phyloP scores from a whole-genome alignment of 2,113 vertebrate genomes.

The Cavia aperea region DNA sequence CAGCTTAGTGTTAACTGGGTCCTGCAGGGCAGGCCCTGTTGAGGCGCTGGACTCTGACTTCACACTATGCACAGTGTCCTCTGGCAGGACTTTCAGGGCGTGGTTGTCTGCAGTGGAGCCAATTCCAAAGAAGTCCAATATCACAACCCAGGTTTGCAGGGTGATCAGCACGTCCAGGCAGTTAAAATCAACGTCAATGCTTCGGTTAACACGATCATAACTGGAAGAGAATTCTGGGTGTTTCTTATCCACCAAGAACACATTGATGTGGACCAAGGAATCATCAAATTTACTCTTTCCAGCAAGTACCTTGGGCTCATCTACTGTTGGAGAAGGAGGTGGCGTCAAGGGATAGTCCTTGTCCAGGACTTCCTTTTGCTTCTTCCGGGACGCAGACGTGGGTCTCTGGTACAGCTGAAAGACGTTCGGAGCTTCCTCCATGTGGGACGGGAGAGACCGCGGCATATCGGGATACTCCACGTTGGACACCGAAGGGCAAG shows the following conservation, averaged over 20 bases:
- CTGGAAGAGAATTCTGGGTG: slow-evolving; percentile 89
- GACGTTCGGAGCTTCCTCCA: slow-evolving; percentile 96
- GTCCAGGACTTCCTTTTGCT: slow-evolving; percentile 80
- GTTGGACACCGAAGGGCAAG: slow-evolving; percentile 88
- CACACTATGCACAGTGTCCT: slow-evolving; percentile 73
- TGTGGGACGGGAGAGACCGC: slow-evolving; percentile 92
- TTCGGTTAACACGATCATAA: slow-evolving; percentile 85
- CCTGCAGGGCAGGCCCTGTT: slow-evolving; percentile 69
- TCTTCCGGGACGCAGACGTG: slow-evolving; percentile 79
- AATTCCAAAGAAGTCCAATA: slow-evolving; percentile 97
- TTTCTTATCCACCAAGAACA: slow-evolving; percentile 93
- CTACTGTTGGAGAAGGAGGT: slow-evolving; percentile 90
- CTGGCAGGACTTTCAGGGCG: slow-evolving; percentile 78
- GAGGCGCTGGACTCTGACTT: slow-evolving; percentile 69
- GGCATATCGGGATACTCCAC: slow-evolving; percentile 93
- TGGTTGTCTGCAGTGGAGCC: slow-evolving; percentile 98
- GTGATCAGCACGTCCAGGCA: slow-evolving; percentile 96
- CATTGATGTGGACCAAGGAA: slow-evolving; percentile 93
- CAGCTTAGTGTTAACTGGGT: slow-evolving; percentile 88
- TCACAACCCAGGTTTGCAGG: slow-evolving; percentile 97
- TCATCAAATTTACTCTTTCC: slow-evolving; percentile 88
- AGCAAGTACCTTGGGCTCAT: slow-evolving; percentile 67
- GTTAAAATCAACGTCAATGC: slow-evolving; percentile 95
- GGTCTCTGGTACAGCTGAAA: slow-evolving; percentile 97
- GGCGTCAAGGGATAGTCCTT: slow-evolving; percentile 88